Evolutionary conservation across 2,888 invertebrate genomes (phyloP), one percentile per base, ranked within the genome.

Genomic region (Phasia obesa): DNA sequence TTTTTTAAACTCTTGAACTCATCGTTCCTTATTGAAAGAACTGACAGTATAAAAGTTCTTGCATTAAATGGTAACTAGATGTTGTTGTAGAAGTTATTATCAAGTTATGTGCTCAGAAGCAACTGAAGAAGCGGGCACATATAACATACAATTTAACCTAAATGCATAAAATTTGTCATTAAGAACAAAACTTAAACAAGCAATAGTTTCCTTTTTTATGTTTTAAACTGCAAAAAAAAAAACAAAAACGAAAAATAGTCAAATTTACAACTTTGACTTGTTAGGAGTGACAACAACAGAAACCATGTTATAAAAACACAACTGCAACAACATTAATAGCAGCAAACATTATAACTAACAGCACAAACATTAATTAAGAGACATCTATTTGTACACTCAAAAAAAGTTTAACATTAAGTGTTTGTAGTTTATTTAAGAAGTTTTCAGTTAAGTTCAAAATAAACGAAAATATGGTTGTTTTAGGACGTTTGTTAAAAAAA

Each of bases 71-170:
- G 44, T 27, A 42, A 23, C 13, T 25, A 13, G 7, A 51, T 23
- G 4, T 23, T n/a, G 11, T 60, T 73, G 23, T 17, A 38, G 15
- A 44, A 65, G 25, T 53, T 65, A 19, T 57, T 57, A 44, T 42
- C 25, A 69, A 69, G 69, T 51, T 65, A 25, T 69, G 19, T n/a
- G 38, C 15, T 65, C 27, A 11, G 38, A 57, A 42, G 47, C 23
- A 42, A n/a, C 15, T 15, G 35, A 49, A n/a, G n/a, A 1, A 23
- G 27, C 27, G 6, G 3, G 6, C 4, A 27, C 27, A 27, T n/a
- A 47, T 23, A 79, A 60, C 53, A 62, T 67, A 57, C 4, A 55
- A 38, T 74, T 74, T 67, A 74, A 74, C 70, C 75, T 21, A 75
- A 70, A 75, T 81, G 51, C 74, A 75, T 75, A 62, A 9, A 74